These are phyloP conservation scores for Enteromius paludinosus DNA, from an alignment of 2,797 vertebrate species.

Conservation along the genomic window DNA sequence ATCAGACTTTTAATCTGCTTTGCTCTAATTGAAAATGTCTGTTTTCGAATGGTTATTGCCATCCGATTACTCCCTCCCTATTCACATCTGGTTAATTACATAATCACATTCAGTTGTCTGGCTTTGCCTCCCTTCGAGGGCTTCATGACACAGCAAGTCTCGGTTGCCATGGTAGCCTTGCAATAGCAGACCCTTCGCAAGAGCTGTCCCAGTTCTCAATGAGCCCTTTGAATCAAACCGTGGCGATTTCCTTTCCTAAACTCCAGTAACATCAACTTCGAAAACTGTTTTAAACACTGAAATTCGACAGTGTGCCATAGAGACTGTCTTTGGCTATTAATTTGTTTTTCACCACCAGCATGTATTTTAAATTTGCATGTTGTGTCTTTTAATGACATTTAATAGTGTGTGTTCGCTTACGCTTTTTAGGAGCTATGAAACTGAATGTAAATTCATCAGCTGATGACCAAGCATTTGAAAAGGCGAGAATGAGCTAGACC, in stretches of 20 bases:
- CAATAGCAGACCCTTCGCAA: conserved; percentile 14
- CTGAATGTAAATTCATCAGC: conserved; percentile 28
- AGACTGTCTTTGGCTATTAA: background rate
- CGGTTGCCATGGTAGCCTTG: conserved; percentile 25
- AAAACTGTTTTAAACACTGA: background rate
- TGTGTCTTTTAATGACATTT: background rate
- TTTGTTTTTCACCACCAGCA: background rate
- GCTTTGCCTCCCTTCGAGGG: conserved; percentile 36
- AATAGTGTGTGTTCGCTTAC: background rate
- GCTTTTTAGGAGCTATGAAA: conserved; percentile 7
- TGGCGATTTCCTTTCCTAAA: background rate
- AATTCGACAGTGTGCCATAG: background rate
- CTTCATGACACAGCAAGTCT: conserved; percentile 40
- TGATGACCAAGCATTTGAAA: background rate
- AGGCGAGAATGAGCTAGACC: background rate
- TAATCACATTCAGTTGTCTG: conserved; percentile 34
- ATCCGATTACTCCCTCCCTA: background rate
- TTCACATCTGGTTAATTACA: conserved; percentile 54
- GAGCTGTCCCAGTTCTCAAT: conserved; percentile 10
- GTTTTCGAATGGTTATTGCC: conserved; percentile 33
- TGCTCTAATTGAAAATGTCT: conserved; percentile 69
- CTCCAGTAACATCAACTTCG: background rate
- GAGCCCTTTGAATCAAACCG: conserved; percentile 11
- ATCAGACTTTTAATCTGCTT: background rate
- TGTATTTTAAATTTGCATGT: background rate